phyloP scores from a whole-genome alignment of 2,888 invertebrate species.

The Melitaea athalia region DNA sequence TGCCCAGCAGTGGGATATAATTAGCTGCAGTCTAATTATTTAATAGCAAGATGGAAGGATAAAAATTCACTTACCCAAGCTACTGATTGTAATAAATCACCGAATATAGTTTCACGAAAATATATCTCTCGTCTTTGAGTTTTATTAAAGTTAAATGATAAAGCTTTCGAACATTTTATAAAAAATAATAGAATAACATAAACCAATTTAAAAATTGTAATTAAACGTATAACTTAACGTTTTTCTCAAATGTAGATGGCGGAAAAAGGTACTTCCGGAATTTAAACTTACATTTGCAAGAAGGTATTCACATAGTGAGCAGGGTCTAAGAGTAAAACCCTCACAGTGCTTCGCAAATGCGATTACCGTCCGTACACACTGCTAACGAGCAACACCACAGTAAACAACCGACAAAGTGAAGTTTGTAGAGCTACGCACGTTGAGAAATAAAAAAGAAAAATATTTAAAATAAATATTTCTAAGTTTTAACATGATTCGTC shows the following conservation, averaged over 20 bases:
- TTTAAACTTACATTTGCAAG: slow-evolving; percentile 17
- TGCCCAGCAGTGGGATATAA: no score
- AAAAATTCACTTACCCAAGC: no score
- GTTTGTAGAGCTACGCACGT: not conserved
- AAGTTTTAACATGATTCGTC: no score
- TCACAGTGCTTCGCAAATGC: slow-evolving; percentile 12
- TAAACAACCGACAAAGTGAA: not conserved
- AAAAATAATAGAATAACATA: not conserved
- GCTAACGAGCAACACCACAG: slow-evolving; percentile 21
- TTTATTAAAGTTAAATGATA: no score
- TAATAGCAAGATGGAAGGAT: no score
- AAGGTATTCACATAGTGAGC: not conserved
- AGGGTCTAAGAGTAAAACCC: slow-evolving; percentile 3
- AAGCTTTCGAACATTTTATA: not conserved
- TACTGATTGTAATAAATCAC: no score
- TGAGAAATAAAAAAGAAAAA: not conserved
- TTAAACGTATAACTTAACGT: not conserved
- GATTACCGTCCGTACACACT: slow-evolving; percentile 15
- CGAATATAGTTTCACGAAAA: no score
- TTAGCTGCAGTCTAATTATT: no score
- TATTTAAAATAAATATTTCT: not conserved
- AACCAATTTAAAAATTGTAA: not conserved
- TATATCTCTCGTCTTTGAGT: no score
- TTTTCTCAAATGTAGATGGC: not conserved
- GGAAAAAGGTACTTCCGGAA: not conserved